Evolutionary conservation across 2,113 vertebrate species (phyloP), one percentile per base, ranked within the genome.

Genomic region (Hyla sarda): DNA sequence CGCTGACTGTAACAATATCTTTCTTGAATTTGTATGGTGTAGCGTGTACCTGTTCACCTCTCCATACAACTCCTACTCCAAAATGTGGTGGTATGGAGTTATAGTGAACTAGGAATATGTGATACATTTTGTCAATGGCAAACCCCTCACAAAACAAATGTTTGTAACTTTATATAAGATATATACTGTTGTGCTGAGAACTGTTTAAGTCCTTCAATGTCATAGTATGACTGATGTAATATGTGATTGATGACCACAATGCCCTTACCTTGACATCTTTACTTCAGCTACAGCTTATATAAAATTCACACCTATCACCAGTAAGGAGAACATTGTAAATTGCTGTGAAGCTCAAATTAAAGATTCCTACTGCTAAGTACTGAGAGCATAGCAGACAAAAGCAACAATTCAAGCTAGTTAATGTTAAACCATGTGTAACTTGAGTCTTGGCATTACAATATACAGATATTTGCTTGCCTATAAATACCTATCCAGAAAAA

Each of bases 211-310:
- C 56, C 56, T 60, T 60, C 34, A 47, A 48, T 74, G 45, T 47
- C 13, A 10, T 3, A 76, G 13, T 25, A 14, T 48, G 45, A 48
- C 45, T 12, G 47, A 48, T 28, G 11, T 76, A 47, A 76, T 52
- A 17, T 72, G 69, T 72, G 69, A 72, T 41, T 76, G 47, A 76
- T 30, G 47, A 30, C 73, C 47, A 52, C 47, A 47, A 73, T 13
- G 37, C 17, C 45, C 41, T 76, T 76, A 76, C 73, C 45, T 52
- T 52, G 47, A 50, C 47, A 28, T 30, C 25, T 76, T 45, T 14
- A 50, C 73, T 16, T 50, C 14, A 69, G 47, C 73, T 52, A 41
- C 73, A 75, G 37, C 48, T 76, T 52, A 50, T 76, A 50, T 28
- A 11, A 28, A 28, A 52, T 30, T 52, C 73, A 76, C 47, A 76